phyloP scores from a whole-genome alignment of 2,888 invertebrate species.

The Agriopis marginaria region DNA sequence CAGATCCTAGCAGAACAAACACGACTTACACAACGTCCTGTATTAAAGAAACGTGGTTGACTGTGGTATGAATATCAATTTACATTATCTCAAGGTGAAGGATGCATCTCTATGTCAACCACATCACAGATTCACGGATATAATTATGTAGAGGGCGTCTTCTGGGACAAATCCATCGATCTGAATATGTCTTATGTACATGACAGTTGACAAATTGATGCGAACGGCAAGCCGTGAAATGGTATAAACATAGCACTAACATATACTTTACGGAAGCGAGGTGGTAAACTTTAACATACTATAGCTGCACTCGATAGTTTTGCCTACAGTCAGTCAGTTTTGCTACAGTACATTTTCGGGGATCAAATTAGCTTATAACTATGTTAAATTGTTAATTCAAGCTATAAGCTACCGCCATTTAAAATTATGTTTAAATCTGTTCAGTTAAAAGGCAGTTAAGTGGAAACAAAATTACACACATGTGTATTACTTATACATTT shows the following conservation, averaged over 20 bases:
- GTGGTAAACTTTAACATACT: neutral
- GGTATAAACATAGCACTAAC: neutral
- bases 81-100: neutral
- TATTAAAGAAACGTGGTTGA: neutral
- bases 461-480: too few species aligned
- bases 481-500: too few species aligned
- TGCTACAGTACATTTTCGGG: too few species aligned
- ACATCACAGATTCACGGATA: neutral
- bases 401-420: too few species aligned
- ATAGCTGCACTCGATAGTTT: too few species aligned
- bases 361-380: too few species aligned
- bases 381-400: too few species aligned
- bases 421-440: too few species aligned
- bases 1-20: too few species aligned
- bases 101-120: slow-evolving; percentile 8
- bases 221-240: neutral
- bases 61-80: slow-evolving; percentile 8
- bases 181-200: slow-evolving; percentile 8
- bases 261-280: neutral
- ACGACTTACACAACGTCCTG: neutral
- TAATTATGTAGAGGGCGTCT: too few species aligned
- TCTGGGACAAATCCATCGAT: neutral
- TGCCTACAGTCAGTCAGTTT: too few species aligned
- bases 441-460: too few species aligned
- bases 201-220: slow-evolving; percentile 16